Evolutionary conservation across 2,797 vertebrate species (phyloP), one percentile per base, ranked within the genome.

Genomic region (Intellagama lesueurii): DNA sequence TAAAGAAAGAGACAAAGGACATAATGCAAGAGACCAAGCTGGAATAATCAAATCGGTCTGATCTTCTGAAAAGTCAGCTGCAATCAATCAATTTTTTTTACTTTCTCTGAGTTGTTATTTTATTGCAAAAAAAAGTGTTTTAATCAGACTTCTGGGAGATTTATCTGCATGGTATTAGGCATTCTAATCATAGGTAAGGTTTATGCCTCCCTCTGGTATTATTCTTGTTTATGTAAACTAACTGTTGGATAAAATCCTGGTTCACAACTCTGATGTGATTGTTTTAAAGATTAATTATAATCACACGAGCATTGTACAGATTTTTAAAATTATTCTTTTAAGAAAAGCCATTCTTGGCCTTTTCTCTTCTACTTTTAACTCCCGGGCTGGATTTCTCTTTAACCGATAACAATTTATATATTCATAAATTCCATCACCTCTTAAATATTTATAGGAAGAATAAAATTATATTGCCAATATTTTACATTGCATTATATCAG

Each of bases 261-360:
- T 90, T 93, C 91, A 86, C 47, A 60, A 85, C 4, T 85, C 44
- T 89, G 83, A 17, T 87, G 32, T 72, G 82, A 93, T 88, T 89
- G 83, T 93, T 92, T 72, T 72, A 69, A 77, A 93, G 35, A 90
- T 93, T 1, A 94, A 92, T 93, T 92, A 91, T 1, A 93, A 91
- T 94, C 91, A 90, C 87, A 86, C 0, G 6, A 44, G 70, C 11
- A 75, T 68, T 88, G 86, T 2, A 8, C 68, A 89, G 73, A 87
- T 79, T 90, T 94, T 77, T 11, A 28, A 32, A 60, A 90, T 26
- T 76, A 64, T 88, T 88, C 69, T 83, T 88, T 84, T 30, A 83
- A 91, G 70, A 85, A 93, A 93, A 91, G 44, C 35, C 89, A 6
- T 91, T 86, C 64, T 22, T 64, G 60, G 52, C 12, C 12, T 56